Base-by-base conservation (phyloP, 2,888 invertebrate species). In the Molorchus minor region DNA sequence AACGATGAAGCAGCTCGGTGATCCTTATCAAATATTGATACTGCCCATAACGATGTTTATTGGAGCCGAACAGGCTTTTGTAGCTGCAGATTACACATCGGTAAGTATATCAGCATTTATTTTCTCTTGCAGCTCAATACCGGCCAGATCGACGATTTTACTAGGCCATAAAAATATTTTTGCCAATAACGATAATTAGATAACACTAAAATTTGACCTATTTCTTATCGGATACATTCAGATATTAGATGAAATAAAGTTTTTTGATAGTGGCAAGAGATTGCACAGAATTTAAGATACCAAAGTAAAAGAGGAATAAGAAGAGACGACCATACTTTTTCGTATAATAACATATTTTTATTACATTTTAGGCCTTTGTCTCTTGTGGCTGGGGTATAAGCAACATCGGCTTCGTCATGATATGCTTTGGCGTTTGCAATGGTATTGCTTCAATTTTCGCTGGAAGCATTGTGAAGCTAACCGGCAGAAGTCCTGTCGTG, bases 391-490 rank as follows among this genome's bases (percentile, higher is more conserved):
- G 91, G 87, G 93, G 96, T 1, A 92, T 96, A 66, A 88, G 88
- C 67, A 92, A 94, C 79, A 94, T 97, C 49, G 97, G 97, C 0
- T 95, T 91, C 77, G 94, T 95, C 52, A 93, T 96, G 92, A 94
- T 96, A 63, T 93, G 94, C 76, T 96, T 94, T 77, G 96, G 96
- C 0, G 86, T 93, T 4, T 90, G 90, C 68, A 94, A 95, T 75
- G 94, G 95, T 0, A 77, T 94, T n/a, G 92, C 93, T 0, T 94
- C 96, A 0, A 87, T 93, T 0, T 80, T 89, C 7, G 91, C 91
- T 0, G 96, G 96, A 0, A 86, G 88, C 0, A 75, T 94, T 19
- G 90, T 91, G 53, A 93, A 92, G 77, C 80, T 90, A 64, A 88
- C 91, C 0, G 96, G 96, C 0, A 84, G 96, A 36, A 85, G 87